Evolutionary conservation across 2,797 vertebrate genomes (phyloP), one percentile per base, ranked within the genome.

Genomic region (Novumbra hubbsi): DNA sequence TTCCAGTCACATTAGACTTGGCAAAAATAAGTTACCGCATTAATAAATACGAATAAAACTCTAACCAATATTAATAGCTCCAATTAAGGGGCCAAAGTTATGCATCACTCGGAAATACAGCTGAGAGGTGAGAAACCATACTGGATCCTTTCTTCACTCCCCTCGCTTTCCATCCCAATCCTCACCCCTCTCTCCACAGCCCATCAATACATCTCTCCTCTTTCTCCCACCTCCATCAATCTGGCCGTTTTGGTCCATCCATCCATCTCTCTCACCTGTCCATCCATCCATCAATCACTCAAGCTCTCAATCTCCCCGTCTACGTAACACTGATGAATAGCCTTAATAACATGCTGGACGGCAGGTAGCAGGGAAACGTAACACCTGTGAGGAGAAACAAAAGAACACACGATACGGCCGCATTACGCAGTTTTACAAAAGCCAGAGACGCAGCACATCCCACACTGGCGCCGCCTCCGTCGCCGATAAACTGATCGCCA

Each of bases 21-120:
- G 84, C 66, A 15, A 85, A 90, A 91, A 89, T n/a, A 91, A 90
- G 84, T 88, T 86, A 38, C 89, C 88, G 89, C 90, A 91, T 90
- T 92, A 91, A 93, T 93, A 93, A 93, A 93, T 92, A 93, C 90
- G 90, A 92, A 89, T 89, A 90, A 92, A 93, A 92, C 86, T 93
- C 93, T 92, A 94, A 93, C 90, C 88, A 90, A 90, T 91, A 94
- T 94, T 93, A 93, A 93, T 93, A 91, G 90, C 81, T 21, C 49
- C 91, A 91, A 92, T 93, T 93, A 92, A 90, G 88, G 81, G 78
- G 82, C 81, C 74, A 77, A 70, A 86, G 89, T 84, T 85, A 91
- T 92, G 90, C 84, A 89, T 93, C 87, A 90, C 86, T 90, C 88
- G 85, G 87, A 81, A 80, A 75, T 82, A 81, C 76, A 82, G 52